phyloP scores from a whole-genome alignment of 2,113 vertebrate species.

The Apistogramma diplotaenia region DNA sequence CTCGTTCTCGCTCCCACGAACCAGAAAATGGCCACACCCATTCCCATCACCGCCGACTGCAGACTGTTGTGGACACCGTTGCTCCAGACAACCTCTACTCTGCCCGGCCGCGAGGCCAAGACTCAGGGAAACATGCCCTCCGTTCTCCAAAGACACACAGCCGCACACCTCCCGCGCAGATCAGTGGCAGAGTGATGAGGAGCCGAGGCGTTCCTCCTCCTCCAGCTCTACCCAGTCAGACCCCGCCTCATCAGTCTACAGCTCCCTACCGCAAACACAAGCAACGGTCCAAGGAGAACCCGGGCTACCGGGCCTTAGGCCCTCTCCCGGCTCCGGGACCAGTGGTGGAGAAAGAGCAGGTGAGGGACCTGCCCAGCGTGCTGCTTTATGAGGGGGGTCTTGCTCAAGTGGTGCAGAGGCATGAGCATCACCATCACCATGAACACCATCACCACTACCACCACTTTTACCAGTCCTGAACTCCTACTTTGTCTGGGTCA shows the following conservation, averaged over 20 bases:
- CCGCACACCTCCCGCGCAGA: conserved; percentile 76
- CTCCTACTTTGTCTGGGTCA: conserved; percentile 76
- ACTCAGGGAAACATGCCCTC: conserved; percentile 85
- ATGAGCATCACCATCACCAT: conserved; percentile 97
- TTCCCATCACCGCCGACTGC: conserved; percentile 85
- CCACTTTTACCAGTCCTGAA: conserved; percentile 97
- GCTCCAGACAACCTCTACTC: conserved; percentile 58
- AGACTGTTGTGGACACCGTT: conserved; percentile 70
- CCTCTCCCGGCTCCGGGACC: conserved; percentile 74
- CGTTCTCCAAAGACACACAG: conserved; percentile 89
- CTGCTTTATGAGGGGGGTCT: conserved; percentile 89
- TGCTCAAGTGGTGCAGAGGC: conserved; percentile 92
- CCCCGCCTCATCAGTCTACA: conserved; percentile 82
- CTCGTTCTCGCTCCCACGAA: conserved; percentile 93
- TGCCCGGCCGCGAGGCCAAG: conserved; percentile 81
- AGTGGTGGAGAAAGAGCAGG: conserved; percentile 87
- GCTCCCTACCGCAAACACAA: conserved; percentile 91
- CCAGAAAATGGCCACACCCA: conserved; percentile 87
- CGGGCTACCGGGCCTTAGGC: conserved; percentile 82
- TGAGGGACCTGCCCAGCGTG: conserved; percentile 84
- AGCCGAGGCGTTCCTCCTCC: conserved; percentile 81
- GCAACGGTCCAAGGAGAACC: conserved; percentile 88
- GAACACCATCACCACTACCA: conserved; percentile 99
- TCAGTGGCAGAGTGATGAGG: conserved; percentile 80
- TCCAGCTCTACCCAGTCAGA: conserved; percentile 74